Percentiles rank a stretch among this genome's conserved stretches.
These are phyloP conservation scores for Myotis pilosus DNA, from an alignment of 2,797 vertebrate species.

Conservation along the genomic window DNA sequence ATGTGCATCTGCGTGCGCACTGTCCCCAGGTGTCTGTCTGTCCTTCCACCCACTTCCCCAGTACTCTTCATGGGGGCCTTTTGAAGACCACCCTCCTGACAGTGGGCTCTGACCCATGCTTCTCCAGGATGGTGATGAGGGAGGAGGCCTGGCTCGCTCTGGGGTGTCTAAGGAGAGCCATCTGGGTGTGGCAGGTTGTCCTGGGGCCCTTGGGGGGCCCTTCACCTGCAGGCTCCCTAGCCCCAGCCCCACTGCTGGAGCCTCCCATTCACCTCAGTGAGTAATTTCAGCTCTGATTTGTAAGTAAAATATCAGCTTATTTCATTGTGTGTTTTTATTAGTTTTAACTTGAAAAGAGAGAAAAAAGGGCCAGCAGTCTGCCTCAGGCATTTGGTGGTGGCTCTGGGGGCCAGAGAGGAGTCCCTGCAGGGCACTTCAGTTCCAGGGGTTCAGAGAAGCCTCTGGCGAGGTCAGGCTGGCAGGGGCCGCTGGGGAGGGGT, in stretches of 20 bases:
- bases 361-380: constrained; percentile 9
- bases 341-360: constrained; percentile 37
- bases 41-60: background rate
- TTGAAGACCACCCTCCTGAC: background rate
- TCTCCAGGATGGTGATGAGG: background rate
- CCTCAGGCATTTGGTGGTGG: constrained; percentile 32
- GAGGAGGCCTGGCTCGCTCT: background rate
- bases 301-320: constrained; percentile 52
- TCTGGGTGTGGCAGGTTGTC: background rate
- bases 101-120: background rate
- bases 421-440: background rate
- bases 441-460: background rate
- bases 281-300: constrained; percentile 38
- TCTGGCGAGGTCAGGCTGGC: background rate
- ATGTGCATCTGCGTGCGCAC: fast-evolving
- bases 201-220: background rate
- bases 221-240: fast-evolving
- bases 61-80: background rate
- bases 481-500: background rate
- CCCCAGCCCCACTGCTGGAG: background rate
- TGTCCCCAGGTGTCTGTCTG: fast-evolving
- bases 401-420: constrained; percentile 35
- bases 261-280: background rate
- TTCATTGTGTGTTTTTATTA: constrained; percentile 50
- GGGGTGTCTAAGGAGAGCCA: background rate